Conservation (phyloP, 2,888 invertebrate species). For the Glomeris marginata region DNA sequence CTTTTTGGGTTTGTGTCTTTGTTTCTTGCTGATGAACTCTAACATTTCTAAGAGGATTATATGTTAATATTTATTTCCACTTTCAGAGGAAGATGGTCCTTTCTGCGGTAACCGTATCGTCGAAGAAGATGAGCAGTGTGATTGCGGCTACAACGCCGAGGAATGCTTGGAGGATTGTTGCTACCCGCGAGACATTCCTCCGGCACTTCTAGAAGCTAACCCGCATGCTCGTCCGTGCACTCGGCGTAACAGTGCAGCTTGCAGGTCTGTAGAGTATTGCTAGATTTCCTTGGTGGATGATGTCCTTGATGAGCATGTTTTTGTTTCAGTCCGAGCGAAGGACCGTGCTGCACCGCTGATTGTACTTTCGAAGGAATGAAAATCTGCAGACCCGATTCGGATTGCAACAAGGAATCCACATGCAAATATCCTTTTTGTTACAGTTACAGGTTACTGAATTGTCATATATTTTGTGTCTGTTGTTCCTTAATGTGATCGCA, state of each 20-base stretch:
- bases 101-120: slow-evolving; percentile 99
- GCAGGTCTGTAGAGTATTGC: slow-evolving; percentile 43
- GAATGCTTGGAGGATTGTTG: slow-evolving; percentile 78
- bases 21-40: background rate
- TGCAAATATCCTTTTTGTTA: slow-evolving; percentile 46
- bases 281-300: background rate
- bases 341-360: slow-evolving; percentile 78
- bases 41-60: background rate
- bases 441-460: background rate
- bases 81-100: slow-evolving; percentile 63
- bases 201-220: slow-evolving; percentile 37
- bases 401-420: slow-evolving; percentile 73
- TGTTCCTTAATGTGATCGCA: slow-evolving; percentile 14
- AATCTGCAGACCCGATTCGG: slow-evolving; percentile 33
- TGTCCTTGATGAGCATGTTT: background rate
- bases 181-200: slow-evolving; percentile 63
- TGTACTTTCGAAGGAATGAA: slow-evolving; percentile 46
- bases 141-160: slow-evolving; percentile 82
- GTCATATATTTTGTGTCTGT: background rate
- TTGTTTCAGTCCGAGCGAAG: slow-evolving; percentile 75
- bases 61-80: slow-evolving; percentile 6
- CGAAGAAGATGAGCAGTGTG: slow-evolving; percentile 95
- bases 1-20: slow-evolving; percentile 46
- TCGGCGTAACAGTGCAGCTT: slow-evolving; percentile 57
- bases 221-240: slow-evolving; percentile 62